Evolutionary conservation across 2,113 vertebrate genomes (phyloP).

Genomic region (Polypterus bichir): DNA sequence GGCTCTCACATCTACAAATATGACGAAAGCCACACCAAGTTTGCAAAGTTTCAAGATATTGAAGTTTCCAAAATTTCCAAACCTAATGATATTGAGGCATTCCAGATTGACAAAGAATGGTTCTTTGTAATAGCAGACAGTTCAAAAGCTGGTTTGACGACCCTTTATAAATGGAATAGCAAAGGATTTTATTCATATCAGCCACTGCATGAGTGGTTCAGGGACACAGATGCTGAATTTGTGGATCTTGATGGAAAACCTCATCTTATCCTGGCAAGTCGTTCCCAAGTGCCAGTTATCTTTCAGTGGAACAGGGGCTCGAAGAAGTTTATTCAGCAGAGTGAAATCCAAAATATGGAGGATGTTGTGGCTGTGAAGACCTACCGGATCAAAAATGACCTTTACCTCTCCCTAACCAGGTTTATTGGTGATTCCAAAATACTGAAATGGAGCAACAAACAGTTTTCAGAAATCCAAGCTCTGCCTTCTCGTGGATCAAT

Average conservation of each 20-base stretch:
- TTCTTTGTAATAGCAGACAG: slow-evolving; percentile 94
- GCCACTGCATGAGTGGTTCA: slow-evolving; percentile 91
- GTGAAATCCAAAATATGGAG: slow-evolving; percentile 91
- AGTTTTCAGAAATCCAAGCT: slow-evolving; percentile 84
- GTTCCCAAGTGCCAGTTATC: slow-evolving; percentile 89
- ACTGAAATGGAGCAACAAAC: slow-evolving; percentile 79
- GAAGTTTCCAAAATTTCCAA: slow-evolving; percentile 93
- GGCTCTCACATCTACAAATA: slow-evolving; percentile 96
- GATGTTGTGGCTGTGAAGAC: slow-evolving; percentile 89
- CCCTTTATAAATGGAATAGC: slow-evolving; percentile 92
- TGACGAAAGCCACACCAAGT: slow-evolving; percentile 87
- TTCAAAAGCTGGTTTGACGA: slow-evolving; percentile 91
- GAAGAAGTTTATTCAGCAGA: slow-evolving; percentile 77
- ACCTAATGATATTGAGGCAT: slow-evolving; percentile 90
- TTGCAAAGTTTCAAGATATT: slow-evolving; percentile 94
- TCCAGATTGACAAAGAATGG: slow-evolving; percentile 78
- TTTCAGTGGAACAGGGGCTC: slow-evolving; percentile 85
- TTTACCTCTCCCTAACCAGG: slow-evolving; percentile 83
- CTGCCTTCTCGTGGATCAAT: slow-evolving; percentile 88
- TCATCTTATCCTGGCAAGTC: slow-evolving; percentile 82
- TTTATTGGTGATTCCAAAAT: slow-evolving; percentile 95
- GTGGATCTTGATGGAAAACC: slow-evolving; percentile 81
- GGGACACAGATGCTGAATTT: slow-evolving; percentile 88
- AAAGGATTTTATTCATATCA: slow-evolving; percentile 95
- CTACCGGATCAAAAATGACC: slow-evolving; percentile 70